Conservation (phyloP, 2,113 vertebrate genomes). For the Ptyas mucosa region DNA sequence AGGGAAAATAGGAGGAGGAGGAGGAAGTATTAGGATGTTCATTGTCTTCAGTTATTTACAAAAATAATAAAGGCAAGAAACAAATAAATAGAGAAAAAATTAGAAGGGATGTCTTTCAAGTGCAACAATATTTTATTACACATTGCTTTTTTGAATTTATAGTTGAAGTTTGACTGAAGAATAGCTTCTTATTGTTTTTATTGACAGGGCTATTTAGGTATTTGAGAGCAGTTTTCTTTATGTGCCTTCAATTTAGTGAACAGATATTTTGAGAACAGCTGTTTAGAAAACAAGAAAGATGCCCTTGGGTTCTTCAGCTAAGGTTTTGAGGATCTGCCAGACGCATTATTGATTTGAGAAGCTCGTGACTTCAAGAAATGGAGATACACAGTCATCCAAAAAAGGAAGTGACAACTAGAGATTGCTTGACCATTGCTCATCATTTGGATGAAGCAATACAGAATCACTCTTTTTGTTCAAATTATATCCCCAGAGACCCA, state of each 20-base stretch:
- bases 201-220: slow-evolving; percentile 11
- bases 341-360: neutral
- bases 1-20: neutral
- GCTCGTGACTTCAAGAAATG: neutral
- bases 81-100: neutral
- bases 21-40: neutral
- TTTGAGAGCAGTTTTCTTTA: slow-evolving; percentile 18
- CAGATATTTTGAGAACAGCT: slow-evolving; percentile 18
- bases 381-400: slow-evolving; percentile 7
- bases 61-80: neutral
- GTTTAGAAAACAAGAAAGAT: slow-evolving; percentile 9
- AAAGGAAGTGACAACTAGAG: neutral
- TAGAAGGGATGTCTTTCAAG: neutral
- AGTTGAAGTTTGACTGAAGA: neutral
- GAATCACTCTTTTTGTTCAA: neutral
- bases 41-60: neutral
- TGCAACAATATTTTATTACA: neutral
- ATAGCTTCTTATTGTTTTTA: slow-evolving; percentile 2
- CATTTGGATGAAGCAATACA: neutral
- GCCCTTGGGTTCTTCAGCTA: slow-evolving; percentile 10
- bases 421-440: slow-evolving; percentile 7
- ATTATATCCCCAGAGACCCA: neutral
- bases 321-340: slow-evolving; percentile 20
- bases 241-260: slow-evolving; percentile 23
- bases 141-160: neutral